Evolutionary conservation across 2,888 invertebrate genomes (phyloP), one percentile per base, ranked within the genome.

Genomic region (Drosophila ustulata): DNA sequence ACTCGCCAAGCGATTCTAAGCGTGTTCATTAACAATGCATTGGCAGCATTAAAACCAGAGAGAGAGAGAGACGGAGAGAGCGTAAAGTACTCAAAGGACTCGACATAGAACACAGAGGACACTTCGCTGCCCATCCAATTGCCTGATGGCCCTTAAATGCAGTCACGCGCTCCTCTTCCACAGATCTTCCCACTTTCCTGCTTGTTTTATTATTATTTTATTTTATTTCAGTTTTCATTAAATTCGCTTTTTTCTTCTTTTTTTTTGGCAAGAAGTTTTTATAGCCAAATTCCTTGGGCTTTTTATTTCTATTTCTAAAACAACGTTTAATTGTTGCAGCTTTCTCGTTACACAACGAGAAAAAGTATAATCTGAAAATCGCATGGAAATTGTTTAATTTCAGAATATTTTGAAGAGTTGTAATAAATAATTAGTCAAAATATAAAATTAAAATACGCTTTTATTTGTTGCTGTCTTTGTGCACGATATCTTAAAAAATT

Each of bases 11-110:
- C 46, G 50, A 41, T 57, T 52, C 75, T 73, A 68, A 66, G 65
- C 76, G 45, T 68, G 45, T 68, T 76, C 73, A 84, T 84, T 82
- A 82, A 83, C 81, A 83, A 82, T 82, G 82, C 82, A 81, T 71
- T 71, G 74, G 61, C 41, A 37, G 11, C 13, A 13, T 4, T 18
- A 18, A 18, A 18, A 18, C 1, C 18, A 18, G 18, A 18, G 18
- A 18, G 18, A 1, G 1, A 1, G 18, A 18, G 18, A 18, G 18
- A 2, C 1, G 2, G 18, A 18, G 18, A 18, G 13, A 13, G n/a
- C 25, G n/a, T 3, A 45, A 56, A 56, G 25, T 46, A 32, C 55
- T 56, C 45, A 32, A n/a, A 9, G 55, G 28, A 45, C 55, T 34
- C 45, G 18, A 9, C 55, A 49, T 58, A n/a, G 58, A 58, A n/a